Conservation (phyloP, 2,888 invertebrate species). For the Eupeodes luniger region DNA sequence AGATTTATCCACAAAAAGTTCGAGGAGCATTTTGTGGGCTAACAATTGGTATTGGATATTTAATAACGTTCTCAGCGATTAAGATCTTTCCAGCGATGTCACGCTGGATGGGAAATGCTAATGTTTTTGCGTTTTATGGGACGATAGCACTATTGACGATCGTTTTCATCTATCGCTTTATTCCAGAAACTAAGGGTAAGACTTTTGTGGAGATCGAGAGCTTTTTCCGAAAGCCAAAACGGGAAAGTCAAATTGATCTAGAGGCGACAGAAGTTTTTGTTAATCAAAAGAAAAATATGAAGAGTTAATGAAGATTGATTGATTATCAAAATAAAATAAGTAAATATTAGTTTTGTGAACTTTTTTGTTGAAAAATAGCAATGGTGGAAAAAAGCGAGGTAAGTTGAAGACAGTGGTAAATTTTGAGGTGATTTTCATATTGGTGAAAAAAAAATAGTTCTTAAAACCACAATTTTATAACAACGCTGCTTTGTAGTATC, state of each 20-base stretch:
- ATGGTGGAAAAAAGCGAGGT: no score
- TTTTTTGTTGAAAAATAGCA: no score
- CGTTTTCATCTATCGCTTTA: slow-evolving; percentile 85
- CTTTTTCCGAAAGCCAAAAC: slow-evolving; percentile 77
- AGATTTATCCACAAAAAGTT: slow-evolving; percentile 87
- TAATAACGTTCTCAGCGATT: slow-evolving; percentile 88
- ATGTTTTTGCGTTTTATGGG: slow-evolving; percentile 88
- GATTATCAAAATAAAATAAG: neutral
- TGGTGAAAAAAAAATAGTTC: neutral
- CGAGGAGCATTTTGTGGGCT: slow-evolving; percentile 89
- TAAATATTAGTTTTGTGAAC: neutral
- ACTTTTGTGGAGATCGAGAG: slow-evolving; percentile 89
- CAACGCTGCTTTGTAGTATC: neutral
- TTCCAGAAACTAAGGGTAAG: slow-evolving; percentile 90
- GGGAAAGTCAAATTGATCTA: slow-evolving; percentile 29
- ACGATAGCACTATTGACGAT: slow-evolving; percentile 86
- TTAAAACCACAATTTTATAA: neutral
- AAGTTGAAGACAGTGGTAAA: no score
- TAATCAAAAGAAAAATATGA: slow-evolving; percentile 66
- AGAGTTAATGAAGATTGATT: neutral
- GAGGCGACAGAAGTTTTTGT: slow-evolving; percentile 80
- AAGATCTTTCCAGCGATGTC: slow-evolving; percentile 88
- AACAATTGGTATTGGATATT: slow-evolving; percentile 87
- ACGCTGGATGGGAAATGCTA: slow-evolving; percentile 85
- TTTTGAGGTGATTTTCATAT: no score